Conservation (phyloP, 2,797 vertebrate genomes). For the Adelosebastes latens region DNA sequence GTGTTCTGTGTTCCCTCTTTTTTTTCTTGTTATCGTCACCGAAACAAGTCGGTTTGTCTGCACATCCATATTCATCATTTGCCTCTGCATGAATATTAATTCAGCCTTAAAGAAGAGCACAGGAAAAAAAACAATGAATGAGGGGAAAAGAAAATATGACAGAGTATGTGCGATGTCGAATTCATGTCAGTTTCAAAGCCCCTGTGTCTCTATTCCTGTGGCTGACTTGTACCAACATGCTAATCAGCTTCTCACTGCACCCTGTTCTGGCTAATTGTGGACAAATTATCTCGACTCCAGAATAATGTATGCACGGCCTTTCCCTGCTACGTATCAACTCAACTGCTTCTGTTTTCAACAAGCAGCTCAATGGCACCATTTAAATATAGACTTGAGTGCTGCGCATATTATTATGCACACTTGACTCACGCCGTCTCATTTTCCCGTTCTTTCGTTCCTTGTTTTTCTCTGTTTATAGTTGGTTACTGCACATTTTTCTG, state of each 20-base stretch:
- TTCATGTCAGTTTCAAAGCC: constrained; percentile 79
- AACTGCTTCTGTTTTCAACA: constrained; percentile 63
- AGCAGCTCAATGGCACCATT: constrained; percentile 66
- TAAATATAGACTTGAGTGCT: constrained; percentile 65
- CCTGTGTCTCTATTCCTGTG: constrained; percentile 70
- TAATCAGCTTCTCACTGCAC: constrained; percentile 74
- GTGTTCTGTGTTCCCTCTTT: constrained; percentile 42
- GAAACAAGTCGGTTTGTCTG: constrained; percentile 67
- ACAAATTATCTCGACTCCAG: constrained; percentile 78
- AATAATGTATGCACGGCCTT: constrained; percentile 76
- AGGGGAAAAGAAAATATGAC: constrained; percentile 60
- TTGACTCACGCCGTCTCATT: constrained; percentile 46
- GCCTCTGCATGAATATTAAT: constrained; percentile 76
- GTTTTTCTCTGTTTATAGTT: constrained; percentile 42
- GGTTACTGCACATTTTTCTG: constrained; percentile 31
- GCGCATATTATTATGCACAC: constrained; percentile 63
- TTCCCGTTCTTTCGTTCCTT: constrained; percentile 27
- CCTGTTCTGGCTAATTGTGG: constrained; percentile 79
- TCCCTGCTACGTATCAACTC: constrained; percentile 55
- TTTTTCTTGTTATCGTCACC: constrained; percentile 68
- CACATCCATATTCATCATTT: constrained; percentile 79
- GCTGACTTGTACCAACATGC: constrained; percentile 76
- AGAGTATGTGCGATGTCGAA: constrained; percentile 61
- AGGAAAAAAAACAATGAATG: constrained; percentile 46
- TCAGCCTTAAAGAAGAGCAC: constrained; percentile 57